A percentile compares a stretch with the other conserved stretches of the same genome.
Evolutionary conservation across 2,797 vertebrate species (phyloP).

Genomic region (Molossus alvarezi): DNA sequence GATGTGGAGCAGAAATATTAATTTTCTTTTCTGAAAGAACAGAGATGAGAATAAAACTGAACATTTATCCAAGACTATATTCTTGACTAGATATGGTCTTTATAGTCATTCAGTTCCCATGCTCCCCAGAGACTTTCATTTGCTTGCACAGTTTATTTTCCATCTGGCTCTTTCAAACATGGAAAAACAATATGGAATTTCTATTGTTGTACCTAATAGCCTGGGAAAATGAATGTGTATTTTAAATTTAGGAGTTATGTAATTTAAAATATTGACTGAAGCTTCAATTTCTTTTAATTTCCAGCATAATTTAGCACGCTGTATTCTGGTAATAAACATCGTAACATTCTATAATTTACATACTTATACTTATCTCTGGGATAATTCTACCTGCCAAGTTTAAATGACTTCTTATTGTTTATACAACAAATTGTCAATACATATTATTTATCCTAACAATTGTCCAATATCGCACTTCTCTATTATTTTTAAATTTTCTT

Average conservation of each 20-base stretch:
- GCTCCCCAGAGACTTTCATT: conserved; percentile 70
- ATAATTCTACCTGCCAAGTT: conserved; percentile 32
- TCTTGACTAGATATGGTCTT: conserved; percentile 58
- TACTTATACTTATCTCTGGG: background rate
- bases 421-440: background rate
- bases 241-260: conserved; percentile 39
- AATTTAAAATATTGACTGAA: conserved; percentile 37
- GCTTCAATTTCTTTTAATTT: conserved; percentile 33
- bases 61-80: conserved; percentile 54
- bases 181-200: conserved; percentile 72
- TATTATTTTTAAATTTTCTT: conserved; percentile 13
- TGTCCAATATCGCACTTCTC: background rate
- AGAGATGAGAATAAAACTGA: conserved; percentile 59
- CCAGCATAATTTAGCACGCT: background rate
- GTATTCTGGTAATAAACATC: conserved; percentile 39
- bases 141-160: conserved; percentile 75
- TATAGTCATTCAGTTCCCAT: conserved; percentile 6
- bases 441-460: background rate
- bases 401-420: conserved; percentile 39
- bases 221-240: conserved; percentile 35
- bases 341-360: conserved; percentile 60
- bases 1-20: conserved; percentile 55
- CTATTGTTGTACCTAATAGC: conserved; percentile 70
- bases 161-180: conserved; percentile 78
- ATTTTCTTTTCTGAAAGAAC: conserved; percentile 40